A percentile compares a stretch with the other conserved stretches of the same genome.
Evolutionary conservation across 2,113 vertebrate species (phyloP).

Genomic region (Melozone crissalis): DNA sequence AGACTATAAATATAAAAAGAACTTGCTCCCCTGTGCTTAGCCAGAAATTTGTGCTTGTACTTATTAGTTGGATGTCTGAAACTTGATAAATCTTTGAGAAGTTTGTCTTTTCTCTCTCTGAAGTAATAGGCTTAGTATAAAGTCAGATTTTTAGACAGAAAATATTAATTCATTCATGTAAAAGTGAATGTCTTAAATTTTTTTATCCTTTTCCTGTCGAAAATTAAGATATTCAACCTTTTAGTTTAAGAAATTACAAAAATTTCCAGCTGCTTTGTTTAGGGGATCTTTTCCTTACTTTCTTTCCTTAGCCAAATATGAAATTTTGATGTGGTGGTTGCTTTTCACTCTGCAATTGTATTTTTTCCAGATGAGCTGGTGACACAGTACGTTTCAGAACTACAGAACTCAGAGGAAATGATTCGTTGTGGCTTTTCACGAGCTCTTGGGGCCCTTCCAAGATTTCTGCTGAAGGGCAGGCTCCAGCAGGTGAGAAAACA

Average conservation of each 20-base stretch:
- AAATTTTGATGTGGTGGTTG: neutral
- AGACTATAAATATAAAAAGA: neutral
- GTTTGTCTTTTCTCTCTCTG: neutral
- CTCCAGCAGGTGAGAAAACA: slow-evolving; percentile 82
- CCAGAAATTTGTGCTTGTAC: neutral
- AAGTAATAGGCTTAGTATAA: neutral
- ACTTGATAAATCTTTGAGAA: neutral
- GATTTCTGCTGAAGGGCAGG: slow-evolving; percentile 81
- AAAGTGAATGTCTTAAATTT: neutral
- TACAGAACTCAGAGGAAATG: slow-evolving; percentile 83
- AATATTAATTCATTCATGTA: neutral
- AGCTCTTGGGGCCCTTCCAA: slow-evolving; percentile 88
- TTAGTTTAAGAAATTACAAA: neutral
- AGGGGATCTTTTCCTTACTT: neutral
- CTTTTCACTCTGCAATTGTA: neutral
- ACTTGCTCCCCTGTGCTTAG: neutral
- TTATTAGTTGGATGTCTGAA: neutral
- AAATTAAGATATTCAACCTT: neutral
- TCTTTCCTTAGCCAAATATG: neutral
- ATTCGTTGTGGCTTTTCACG: slow-evolving; percentile 88
- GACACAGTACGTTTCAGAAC: slow-evolving; percentile 78
- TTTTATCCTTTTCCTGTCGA: neutral
- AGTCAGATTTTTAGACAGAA: neutral
- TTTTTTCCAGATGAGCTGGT: slow-evolving; percentile 79
- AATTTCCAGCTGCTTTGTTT: neutral